Conservation (phyloP, 2,888 invertebrate species). For the Venustoraphidia nigricollis region DNA sequence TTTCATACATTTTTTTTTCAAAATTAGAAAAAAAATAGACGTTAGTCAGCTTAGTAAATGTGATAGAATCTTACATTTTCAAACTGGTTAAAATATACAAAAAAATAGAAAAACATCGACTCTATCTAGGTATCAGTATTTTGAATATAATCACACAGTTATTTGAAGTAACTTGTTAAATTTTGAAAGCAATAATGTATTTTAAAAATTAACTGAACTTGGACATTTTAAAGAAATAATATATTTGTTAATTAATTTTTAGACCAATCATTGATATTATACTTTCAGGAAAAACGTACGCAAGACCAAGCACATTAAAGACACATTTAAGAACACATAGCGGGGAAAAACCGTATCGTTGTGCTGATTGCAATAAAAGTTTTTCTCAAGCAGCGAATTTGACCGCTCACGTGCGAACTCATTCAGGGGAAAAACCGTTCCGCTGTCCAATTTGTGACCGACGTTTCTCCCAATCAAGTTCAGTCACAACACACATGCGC, state of each 20-base stretch:
- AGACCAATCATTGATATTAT: neutral
- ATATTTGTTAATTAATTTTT: too few relatives aligned
- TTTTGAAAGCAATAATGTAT: neutral
- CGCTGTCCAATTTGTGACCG: slow-evolving; percentile 94
- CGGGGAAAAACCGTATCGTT: slow-evolving; percentile 84
- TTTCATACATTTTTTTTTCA: too few relatives aligned
- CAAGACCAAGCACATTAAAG: slow-evolving; percentile 90
- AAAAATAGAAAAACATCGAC: too few relatives aligned
- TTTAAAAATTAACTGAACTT: neutral
- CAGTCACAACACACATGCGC: slow-evolving; percentile 97
- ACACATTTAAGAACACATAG: slow-evolving; percentile 94
- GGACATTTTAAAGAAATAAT: neutral
- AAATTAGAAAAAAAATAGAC: too few relatives aligned
- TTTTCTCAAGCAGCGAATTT: slow-evolving; percentile 97
- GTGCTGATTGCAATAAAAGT: slow-evolving; percentile 89
- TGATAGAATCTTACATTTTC: too few relatives aligned
- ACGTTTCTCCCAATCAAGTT: slow-evolving; percentile 89
- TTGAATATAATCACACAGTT: too few relatives aligned
- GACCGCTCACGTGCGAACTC: slow-evolving; percentile 91
- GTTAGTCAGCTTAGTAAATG: too few relatives aligned
- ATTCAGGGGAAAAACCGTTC: slow-evolving; percentile 97
- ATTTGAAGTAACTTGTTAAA: too few relatives aligned
- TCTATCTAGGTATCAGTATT: too few relatives aligned
- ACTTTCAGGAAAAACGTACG: slow-evolving; percentile 64
- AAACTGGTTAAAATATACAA: too few relatives aligned